Percentiles rank a stretch among this genome's conserved stretches.
Evolutionary conservation across 2,888 invertebrate species (phyloP).

Genomic region (Serripes groenlandicus): DNA sequence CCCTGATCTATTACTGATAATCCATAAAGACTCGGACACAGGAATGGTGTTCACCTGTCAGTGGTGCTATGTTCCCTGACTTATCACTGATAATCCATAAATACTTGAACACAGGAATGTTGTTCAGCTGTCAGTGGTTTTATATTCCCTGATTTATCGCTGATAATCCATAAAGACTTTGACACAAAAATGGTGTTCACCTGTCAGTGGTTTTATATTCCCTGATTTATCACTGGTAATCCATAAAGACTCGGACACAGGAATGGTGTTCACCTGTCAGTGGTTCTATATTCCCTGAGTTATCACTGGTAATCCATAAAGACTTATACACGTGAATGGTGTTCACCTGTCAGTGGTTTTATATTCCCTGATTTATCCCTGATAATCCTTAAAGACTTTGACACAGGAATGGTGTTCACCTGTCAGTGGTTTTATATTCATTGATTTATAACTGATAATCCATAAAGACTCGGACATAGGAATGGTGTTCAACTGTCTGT

Average conservation of each 20-base stretch:
- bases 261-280: conserved; percentile 38
- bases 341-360: conserved; percentile 76
- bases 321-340: conserved; percentile 59
- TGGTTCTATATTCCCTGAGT: conserved; percentile 52
- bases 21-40: conserved; percentile 53
- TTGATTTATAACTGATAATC: not conserved
- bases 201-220: conserved; percentile 43
- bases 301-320: conserved; percentile 49
- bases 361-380: conserved; percentile 83
- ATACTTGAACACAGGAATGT: conserved; percentile 45
- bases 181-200: conserved; percentile 26
- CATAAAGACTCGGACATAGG: not conserved
- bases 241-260: conserved; percentile 51
- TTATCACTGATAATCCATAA: conserved; percentile 52
- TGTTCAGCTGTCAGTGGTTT: not conserved
- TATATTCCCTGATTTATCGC: not conserved
- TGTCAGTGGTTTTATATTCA: not conserved
- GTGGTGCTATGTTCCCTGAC: conserved; percentile 56
- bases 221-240: conserved; percentile 55
- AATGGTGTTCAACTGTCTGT: too few species aligned
- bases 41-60: conserved; percentile 43
- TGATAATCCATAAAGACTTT: not conserved
- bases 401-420: conserved; percentile 40
- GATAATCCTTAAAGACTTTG: conserved; percentile 76
- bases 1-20: conserved; percentile 52